These are phyloP conservation scores for Hipparchia sbordonii DNA, from an alignment of 2,888 invertebrate genomes.

Conservation along the genomic window DNA sequence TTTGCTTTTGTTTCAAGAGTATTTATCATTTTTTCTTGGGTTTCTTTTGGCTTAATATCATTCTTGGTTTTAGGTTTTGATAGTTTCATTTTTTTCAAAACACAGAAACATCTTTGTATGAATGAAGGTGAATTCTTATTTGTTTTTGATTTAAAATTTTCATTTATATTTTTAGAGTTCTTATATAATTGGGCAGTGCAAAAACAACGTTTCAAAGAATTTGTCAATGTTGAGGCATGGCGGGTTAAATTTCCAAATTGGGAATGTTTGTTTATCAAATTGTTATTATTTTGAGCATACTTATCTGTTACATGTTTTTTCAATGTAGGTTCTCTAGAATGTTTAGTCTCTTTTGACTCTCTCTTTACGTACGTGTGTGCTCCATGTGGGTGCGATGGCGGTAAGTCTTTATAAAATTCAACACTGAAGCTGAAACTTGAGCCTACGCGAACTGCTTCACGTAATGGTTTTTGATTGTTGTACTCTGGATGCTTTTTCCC, in stretches of 20 bases:
- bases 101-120: constrained; percentile 27
- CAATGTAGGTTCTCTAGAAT: neutral
- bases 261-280: constrained; percentile 16
- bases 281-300: constrained; percentile 5
- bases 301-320: constrained; percentile 3
- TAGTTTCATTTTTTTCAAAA: constrained; percentile 21
- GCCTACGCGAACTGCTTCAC: constrained; percentile 41
- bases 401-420: constrained; percentile 42
- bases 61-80: neutral
- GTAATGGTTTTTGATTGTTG: constrained; percentile 6
- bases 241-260: constrained; percentile 21
- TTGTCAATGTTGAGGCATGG: constrained; percentile 30
- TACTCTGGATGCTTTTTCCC: neutral
- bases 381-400: neutral
- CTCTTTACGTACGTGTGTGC: neutral
- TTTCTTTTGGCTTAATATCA: neutral
- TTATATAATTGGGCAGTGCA: constrained; percentile 29
- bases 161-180: constrained; percentile 17
- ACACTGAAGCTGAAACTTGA: constrained; percentile 44
- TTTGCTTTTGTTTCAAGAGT: constrained; percentile 26
- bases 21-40: constrained; percentile 40
- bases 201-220: constrained; percentile 38
- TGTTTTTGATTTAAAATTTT: constrained; percentile 22
- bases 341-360: constrained; percentile 1
- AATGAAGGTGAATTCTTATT: constrained; percentile 19